phyloP scores from a whole-genome alignment of 2,888 invertebrate genomes.

The Cheilosia vernalis region DNA sequence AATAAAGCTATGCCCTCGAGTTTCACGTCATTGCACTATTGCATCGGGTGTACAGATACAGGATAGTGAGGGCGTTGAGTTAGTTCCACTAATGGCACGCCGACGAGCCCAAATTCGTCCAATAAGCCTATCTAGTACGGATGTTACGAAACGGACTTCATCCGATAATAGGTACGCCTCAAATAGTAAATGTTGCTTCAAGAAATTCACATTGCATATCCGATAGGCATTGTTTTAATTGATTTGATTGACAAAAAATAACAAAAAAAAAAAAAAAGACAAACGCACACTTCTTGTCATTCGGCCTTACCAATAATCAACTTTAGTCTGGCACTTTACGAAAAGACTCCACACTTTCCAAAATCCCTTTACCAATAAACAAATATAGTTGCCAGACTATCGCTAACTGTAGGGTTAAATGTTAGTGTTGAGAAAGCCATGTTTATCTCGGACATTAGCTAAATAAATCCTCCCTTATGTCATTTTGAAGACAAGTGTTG shows the following conservation, averaged over 20 bases:
- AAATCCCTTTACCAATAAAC: too few relatives aligned
- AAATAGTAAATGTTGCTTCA: slow-evolving; percentile 81
- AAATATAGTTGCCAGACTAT: too few relatives aligned
- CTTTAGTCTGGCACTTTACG: too few relatives aligned
- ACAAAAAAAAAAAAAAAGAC: slow-evolving; percentile 26
- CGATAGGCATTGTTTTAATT: slow-evolving; percentile 77
- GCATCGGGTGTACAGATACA: slow-evolving; percentile 78
- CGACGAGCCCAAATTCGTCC: slow-evolving; percentile 85
- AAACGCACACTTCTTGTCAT: slow-evolving; percentile 45
- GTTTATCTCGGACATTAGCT: too few relatives aligned
- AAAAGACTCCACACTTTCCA: too few relatives aligned
- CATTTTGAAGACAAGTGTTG: too few relatives aligned
- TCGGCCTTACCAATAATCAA: too few relatives aligned
- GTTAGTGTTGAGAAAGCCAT: too few relatives aligned
- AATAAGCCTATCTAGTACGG: slow-evolving; percentile 85
- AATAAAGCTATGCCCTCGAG: slow-evolving; percentile 78
- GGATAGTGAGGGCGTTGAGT: slow-evolving; percentile 88
- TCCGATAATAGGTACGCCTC: slow-evolving; percentile 83
- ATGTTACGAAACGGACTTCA: slow-evolving; percentile 84
- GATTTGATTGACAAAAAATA: slow-evolving; percentile 16
- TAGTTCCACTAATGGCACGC: slow-evolving; percentile 90
- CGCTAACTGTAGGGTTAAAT: too few relatives aligned
- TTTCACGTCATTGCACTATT: slow-evolving; percentile 70
- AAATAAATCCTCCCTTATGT: too few relatives aligned
- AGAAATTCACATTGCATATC: slow-evolving; percentile 83